Evolutionary conservation across 2,113 vertebrate genomes (phyloP).

Genomic region (Pomatorhinus ruficollis): DNA sequence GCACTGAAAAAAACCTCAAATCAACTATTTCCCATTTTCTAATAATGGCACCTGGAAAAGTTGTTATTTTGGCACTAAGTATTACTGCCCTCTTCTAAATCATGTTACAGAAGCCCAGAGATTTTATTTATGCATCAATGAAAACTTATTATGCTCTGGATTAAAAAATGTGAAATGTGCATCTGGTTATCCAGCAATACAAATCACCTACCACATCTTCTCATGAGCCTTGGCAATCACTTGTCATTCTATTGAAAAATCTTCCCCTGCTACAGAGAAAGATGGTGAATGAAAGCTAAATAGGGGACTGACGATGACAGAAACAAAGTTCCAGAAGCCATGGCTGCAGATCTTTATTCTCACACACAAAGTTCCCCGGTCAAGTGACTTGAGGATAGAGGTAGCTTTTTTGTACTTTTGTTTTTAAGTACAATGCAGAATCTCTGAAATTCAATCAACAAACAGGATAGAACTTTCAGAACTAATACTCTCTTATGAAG

Average conservation of each 20-base stretch:
- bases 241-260: not conserved
- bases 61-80: not conserved
- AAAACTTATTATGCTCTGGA: not conserved
- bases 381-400: not conserved
- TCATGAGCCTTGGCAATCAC: not conserved
- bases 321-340: not conserved
- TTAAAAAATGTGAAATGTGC: not conserved
- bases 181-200: not conserved
- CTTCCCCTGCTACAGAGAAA: not conserved
- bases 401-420: not conserved
- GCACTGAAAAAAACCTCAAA: not conserved
- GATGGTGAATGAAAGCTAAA: not conserved
- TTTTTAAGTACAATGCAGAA: not conserved
- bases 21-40: not conserved
- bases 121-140: not conserved
- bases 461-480: not conserved
- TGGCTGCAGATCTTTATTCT: not conserved
- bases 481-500: not conserved
- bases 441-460: not conserved
- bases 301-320: not conserved
- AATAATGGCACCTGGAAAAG: not conserved
- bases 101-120: not conserved
- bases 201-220: not conserved
- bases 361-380: not conserved
- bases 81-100: not conserved